Conservation (phyloP, 2,797 vertebrate genomes). For the Florisuga fusca region DNA sequence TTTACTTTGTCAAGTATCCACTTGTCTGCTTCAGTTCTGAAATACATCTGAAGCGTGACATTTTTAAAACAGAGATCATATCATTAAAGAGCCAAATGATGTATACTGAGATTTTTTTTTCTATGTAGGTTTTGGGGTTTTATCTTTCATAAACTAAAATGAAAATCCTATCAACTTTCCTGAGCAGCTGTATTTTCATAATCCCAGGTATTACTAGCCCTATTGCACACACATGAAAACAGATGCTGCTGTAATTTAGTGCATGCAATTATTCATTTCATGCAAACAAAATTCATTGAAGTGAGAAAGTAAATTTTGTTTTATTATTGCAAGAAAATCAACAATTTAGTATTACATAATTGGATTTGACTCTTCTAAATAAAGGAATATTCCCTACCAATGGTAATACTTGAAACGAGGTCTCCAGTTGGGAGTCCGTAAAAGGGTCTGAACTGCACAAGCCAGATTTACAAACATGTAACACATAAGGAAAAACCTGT, state of each 20-base stretch:
- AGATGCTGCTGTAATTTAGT: background rate
- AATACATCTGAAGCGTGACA: background rate
- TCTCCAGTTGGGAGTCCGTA: constrained; percentile 95
- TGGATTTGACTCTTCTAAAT: background rate
- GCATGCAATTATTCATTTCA: background rate
- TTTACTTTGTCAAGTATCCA: background rate
- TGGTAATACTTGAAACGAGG: constrained; percentile 97
- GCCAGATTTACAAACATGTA: constrained; percentile 97
- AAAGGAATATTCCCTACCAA: constrained; percentile 80
- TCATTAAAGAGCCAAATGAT: background rate
- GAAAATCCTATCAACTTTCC: background rate
- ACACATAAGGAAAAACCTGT: constrained; percentile 98
- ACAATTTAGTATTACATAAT: background rate
- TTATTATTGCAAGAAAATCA: background rate
- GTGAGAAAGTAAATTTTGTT: background rate
- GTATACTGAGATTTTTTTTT: background rate
- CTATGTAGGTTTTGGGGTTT: background rate
- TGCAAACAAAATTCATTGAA: background rate
- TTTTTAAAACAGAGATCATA: background rate
- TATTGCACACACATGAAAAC: background rate
- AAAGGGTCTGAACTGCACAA: constrained; percentile 92
- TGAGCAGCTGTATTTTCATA: background rate
- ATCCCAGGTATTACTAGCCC: background rate
- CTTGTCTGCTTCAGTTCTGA: background rate
- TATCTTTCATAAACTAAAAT: background rate